Conservation (phyloP, 2,888 invertebrate species). For the Eilema sororculum region DNA sequence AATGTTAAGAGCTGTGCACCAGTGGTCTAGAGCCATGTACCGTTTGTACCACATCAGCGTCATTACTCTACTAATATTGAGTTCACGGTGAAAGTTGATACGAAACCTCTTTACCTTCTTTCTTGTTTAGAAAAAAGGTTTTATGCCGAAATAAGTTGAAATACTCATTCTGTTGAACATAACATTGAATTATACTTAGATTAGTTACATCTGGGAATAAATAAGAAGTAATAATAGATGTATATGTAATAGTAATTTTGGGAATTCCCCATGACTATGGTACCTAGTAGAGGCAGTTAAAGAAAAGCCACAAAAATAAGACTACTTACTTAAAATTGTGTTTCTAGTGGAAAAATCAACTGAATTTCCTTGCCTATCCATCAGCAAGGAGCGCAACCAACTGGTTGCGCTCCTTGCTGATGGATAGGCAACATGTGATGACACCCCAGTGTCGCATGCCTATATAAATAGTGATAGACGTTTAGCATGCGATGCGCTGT, state of each 20-base stretch:
- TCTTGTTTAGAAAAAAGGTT: conserved; percentile 17
- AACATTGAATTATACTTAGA: not conserved
- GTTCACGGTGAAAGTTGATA: conserved; percentile 63
- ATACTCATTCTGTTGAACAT: too few relatives aligned
- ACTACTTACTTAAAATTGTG: not conserved
- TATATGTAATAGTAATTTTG: too few relatives aligned
- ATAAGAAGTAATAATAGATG: not conserved
- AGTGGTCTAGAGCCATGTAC: conserved; percentile 42
- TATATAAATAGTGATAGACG: not conserved
- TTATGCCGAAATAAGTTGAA: conserved; percentile 5
- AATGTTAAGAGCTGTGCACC: conserved; percentile 37
- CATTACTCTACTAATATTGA: conserved; percentile 66
- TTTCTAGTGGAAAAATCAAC: not conserved
- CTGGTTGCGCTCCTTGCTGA: not conserved
- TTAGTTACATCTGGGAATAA: not conserved
- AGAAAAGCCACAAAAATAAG: too few relatives aligned
- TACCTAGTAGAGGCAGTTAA: too few relatives aligned
- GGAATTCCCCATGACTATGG: too few relatives aligned
- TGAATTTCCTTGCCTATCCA: too few relatives aligned
- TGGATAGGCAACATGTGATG: not conserved
- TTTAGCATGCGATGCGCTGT: not conserved
- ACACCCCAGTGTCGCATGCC: not conserved
- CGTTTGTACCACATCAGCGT: conserved; percentile 50
- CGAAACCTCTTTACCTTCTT: conserved; percentile 41
- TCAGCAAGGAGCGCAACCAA: too few relatives aligned